Base-by-base conservation (phyloP, 2,888 invertebrate species). In the Abrostola triplasia region DNA sequence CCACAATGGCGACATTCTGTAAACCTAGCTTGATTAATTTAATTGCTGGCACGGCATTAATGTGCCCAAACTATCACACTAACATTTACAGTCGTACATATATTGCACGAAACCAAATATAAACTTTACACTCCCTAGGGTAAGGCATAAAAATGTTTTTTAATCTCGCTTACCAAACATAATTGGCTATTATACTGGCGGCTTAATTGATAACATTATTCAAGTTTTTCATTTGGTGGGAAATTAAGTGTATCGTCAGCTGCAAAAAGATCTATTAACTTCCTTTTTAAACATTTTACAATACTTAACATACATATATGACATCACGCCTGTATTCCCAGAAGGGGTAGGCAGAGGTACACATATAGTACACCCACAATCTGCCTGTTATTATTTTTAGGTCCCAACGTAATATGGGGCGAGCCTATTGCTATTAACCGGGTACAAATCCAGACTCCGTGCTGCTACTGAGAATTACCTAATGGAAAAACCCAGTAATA, bases 1-100 rank as follows among this genome's bases (percentile, higher is more conserved):
- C 76, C 61, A 76, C 80, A 83, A 79, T 78, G 73, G 76, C 70
- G 72, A 68, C 80, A 74, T 78, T 82, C 68, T 69, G 78, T 75
- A 80, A 82, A 84, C 77, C 77, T 76, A 50, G 59, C 79, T 80
- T 81, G 82, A 84, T 85, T 84, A 84, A 84, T 84, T 81, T 80
- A 80, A 84, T 78, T 83, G 76, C 73, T 73, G 54, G 73, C 68
- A 75, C 72, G 69, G 59, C 65, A 72, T 52, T 76, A 68, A 72
- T 61, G 71, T 67, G 62, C 60, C 53, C 70, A 66, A 73, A 73
- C 66, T 70, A 74, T 67, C 70, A 44, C 65, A 50, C 62, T 77
- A 70, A 66, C 67, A 62, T 66, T 74, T 72, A 70, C 71, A 13
- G 44, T 8, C 8, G 10, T 24, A 12, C 12, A 13, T 9, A 71